Evolutionary conservation across 2,888 invertebrate species (phyloP), one percentile per base, ranked within the genome.

Genomic region (Drosophila siamana): DNA sequence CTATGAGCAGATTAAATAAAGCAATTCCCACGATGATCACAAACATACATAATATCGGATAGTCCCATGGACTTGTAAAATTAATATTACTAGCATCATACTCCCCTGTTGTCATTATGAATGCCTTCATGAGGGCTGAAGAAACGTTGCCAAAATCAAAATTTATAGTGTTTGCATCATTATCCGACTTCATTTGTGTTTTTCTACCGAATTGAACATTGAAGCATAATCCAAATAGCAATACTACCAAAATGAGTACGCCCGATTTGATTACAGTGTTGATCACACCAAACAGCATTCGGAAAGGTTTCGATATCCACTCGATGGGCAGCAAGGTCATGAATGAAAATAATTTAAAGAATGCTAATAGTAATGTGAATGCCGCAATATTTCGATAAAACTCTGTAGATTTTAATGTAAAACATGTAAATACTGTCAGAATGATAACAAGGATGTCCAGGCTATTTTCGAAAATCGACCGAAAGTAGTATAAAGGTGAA

Each of bases 21-120:
- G 51, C 13, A 13, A 51, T 44, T 51, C 44, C 51, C 44, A 44
- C 51, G 9, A 44, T 11, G 26, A 44, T 26, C 5, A 44, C 33
- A 44, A 51, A 38, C 7, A 38, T 0, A 11, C 44, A 6, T 9
- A 60, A 3, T 9, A 44, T 7, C 5, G 38, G 0, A 9, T 7
- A 19, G 7, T 38, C 44, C 13, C 7, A 28, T 22, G 3, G n/a
- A 13, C 26, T 11, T 26, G 26, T 38, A 41, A 44, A 19, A 0
- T 4, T 16, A 4, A 60, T 9, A 36, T 51, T 44, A 4, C 60
- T 13, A 8, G 51, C 51, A 44, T 60, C 44, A 13, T 51, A 51
- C 36, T 60, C 60, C 8, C 60, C 60, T 26, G 44, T 60, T 16
- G 44, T 0, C 60, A 60, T 60, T 19, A 51, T 38, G 7, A 6